phyloP scores from a whole-genome alignment of 2,888 invertebrate genomes.

The Pristionchus mayeri region DNA sequence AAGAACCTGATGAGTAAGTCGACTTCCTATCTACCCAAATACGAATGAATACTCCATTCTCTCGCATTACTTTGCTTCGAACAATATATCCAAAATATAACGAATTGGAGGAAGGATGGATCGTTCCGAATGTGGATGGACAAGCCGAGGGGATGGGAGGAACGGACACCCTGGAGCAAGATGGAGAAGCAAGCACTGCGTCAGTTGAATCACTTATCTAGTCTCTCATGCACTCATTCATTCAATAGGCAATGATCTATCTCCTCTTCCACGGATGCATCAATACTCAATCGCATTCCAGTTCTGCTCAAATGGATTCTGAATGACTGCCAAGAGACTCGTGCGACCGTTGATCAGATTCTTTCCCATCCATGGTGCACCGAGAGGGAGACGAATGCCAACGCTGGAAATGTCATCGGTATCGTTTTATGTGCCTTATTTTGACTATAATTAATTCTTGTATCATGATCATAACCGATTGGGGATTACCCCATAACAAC shows the following conservation, averaged over 20 bases:
- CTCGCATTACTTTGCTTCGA: no score
- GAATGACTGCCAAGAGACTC: constrained; percentile 82
- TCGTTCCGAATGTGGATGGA: constrained; percentile 53
- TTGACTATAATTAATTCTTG: no score
- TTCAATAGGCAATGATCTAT: not conserved
- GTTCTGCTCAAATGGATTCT: constrained; percentile 86
- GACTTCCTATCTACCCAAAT: no score
- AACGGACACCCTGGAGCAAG: constrained; percentile 85
- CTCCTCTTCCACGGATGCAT: not conserved
- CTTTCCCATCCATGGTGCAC: constrained; percentile 85
- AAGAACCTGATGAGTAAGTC: constrained; percentile 82
- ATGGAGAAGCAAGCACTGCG: constrained; percentile 79
- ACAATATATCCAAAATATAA: no score
- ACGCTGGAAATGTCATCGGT: no score
- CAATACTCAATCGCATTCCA: constrained; percentile 62
- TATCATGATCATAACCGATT: no score
- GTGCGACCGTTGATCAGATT: constrained; percentile 84
- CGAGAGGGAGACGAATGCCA: constrained; percentile 62
- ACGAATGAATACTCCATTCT: no score
- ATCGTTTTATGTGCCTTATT: no score
- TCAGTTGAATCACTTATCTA: not conserved
- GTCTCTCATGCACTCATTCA: no score
- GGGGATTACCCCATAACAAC: no score
- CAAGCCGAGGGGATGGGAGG: constrained; percentile 53
- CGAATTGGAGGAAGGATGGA: constrained; percentile 48